Evolutionary conservation across 2,113 vertebrate genomes (phyloP), one percentile per base, ranked within the genome.

Genomic region (Crocuta crocuta): DNA sequence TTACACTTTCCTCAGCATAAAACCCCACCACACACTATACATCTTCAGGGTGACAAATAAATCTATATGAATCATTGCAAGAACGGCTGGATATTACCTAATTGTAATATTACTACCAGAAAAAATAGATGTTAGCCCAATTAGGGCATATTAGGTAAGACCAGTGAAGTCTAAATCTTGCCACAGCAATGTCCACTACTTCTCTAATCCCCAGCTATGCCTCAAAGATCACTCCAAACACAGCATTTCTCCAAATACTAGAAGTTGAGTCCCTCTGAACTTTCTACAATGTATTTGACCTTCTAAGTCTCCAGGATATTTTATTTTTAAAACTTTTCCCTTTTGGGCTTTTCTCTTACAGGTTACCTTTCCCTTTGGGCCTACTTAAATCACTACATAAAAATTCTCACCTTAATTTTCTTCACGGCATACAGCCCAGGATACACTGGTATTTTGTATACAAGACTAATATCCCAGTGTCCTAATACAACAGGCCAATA

Each of bases 31-130:
- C 7, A 84, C 94, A 39, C 50, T 92, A 65, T 5, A 94, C 33
- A 94, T 93, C 45, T 91, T 89, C 73, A 66, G 86, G 84, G 53
- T 85, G 33, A 31, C 53, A 82, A 97, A 95, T 93, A 91, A 94
- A 12, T 95, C 84, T 86, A 26, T 13, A 15, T 10, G 39, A 83
- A 28, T n/a, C 16, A 10, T 4, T 16, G 9, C 4, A 63, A 63
- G 26, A n/a, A 43, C 53, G 13, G 2, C 0, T 86, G 53, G 31
- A 48, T 35, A 48, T 15, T 5, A 21, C 45, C 11, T 66, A 12
- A 55, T 33, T 86, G 55, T 81, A 85, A 48, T 53, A 61, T 55
- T n/a, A 39, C 7, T 66, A 10, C 39, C 5, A 23, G 13, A 19
- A 26, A 92, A 70, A 31, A 10, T 43, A 39, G 15, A 43, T 15